Conservation (phyloP, 2,113 vertebrate species). For the Phyllopteryx taeniolatus region DNA sequence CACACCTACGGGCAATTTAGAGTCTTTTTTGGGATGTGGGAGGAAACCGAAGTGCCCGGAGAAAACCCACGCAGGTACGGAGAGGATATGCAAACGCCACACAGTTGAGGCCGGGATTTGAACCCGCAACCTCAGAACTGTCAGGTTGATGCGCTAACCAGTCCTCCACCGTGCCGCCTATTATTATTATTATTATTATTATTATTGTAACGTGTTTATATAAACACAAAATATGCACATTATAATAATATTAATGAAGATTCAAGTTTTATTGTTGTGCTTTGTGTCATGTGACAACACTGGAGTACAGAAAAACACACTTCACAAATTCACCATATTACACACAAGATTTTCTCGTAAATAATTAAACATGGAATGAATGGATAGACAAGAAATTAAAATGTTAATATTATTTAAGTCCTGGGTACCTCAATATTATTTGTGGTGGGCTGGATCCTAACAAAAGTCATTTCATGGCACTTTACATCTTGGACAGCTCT, state of each 20-base stretch:
- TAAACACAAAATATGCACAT: not conserved
- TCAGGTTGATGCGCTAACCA: too few relatives aligned
- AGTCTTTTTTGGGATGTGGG: too few relatives aligned
- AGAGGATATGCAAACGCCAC: too few relatives aligned
- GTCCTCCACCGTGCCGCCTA: not conserved
- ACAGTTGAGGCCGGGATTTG: too few relatives aligned
- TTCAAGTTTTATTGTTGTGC: not conserved
- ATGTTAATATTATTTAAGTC: conserved; percentile 5
- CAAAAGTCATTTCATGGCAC: conserved; percentile 1
- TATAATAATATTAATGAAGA: not conserved
- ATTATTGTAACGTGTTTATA: not conserved
- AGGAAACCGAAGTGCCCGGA: too few relatives aligned
- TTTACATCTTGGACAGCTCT: conserved; percentile 3
- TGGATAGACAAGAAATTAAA: not conserved
- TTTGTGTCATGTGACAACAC: conserved; percentile 4
- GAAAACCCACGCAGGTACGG: too few relatives aligned
- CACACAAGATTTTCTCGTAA: not conserved
- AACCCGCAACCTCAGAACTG: too few relatives aligned
- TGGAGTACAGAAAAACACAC: not conserved
- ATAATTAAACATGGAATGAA: conserved; percentile 3
- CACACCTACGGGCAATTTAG: too few relatives aligned
- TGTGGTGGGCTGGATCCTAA: not conserved
- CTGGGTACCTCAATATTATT: not conserved
- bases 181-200: not conserved
- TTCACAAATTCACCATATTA: not conserved